Conservation (phyloP, 2,888 invertebrate species). For the Neocrepidodera transversa region DNA sequence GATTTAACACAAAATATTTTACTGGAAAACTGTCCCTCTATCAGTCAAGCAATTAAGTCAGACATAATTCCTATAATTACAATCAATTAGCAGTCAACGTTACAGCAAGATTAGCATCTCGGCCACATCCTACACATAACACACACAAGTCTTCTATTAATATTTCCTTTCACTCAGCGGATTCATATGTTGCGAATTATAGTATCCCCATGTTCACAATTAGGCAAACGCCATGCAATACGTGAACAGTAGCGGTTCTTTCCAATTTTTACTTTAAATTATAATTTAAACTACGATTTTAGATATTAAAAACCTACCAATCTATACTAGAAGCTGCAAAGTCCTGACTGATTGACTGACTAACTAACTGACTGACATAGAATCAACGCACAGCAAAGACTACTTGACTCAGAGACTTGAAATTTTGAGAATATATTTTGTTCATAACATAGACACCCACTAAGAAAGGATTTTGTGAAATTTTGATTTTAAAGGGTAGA, state of each 20-base stretch:
- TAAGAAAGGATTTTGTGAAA: no score
- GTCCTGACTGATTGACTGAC: no score
- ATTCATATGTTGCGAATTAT: conserved; percentile 38
- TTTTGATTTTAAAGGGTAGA: no score
- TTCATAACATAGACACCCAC: no score
- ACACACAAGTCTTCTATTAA: conserved; percentile 31
- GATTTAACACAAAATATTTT: conserved; percentile 24
- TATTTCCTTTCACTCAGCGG: conserved; percentile 32
- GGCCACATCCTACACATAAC: conserved; percentile 25
- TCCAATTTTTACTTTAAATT: no score
- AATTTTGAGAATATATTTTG: no score
- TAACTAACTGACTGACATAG: no score
- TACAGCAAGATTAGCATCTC: conserved; percentile 38
- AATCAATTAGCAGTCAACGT: conserved; percentile 35
- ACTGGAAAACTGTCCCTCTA: conserved; percentile 28
- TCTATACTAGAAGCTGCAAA: no score
- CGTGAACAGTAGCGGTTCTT: not conserved
- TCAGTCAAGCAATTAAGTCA: conserved; percentile 35
- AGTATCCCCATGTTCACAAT: conserved; percentile 31
- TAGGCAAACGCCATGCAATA: conserved; percentile 15
- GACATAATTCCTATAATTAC: conserved; percentile 38
- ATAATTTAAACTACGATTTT: no score
- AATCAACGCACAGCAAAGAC: no score
- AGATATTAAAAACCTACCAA: no score
- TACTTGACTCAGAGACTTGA: no score